These are phyloP conservation scores for Caligus rogercresseyi DNA, from an alignment of 1,140 invertebrate genomes.

Conservation along the genomic window DNA sequence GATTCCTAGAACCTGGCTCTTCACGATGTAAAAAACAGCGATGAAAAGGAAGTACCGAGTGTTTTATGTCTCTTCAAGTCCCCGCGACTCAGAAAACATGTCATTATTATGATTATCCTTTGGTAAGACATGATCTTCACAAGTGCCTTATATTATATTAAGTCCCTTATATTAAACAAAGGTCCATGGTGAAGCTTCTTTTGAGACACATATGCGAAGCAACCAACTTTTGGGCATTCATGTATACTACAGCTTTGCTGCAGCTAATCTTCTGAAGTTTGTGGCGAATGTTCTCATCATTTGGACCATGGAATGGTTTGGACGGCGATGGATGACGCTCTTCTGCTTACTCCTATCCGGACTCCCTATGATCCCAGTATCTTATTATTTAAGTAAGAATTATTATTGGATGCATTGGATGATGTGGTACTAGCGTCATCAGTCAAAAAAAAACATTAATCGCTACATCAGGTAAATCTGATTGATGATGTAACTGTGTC, in stretches of 20 bases:
- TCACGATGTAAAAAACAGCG: not conserved
- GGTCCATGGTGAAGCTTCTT: not conserved
- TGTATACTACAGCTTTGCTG: not conserved
- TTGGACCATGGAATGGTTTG: not conserved
- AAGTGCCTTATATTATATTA: too few species aligned
- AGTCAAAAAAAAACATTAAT: too few species aligned
- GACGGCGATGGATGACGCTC: not conserved
- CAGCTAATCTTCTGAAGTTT: not conserved
- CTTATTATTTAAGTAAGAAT: too few species aligned
- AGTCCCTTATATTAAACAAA: too few species aligned
- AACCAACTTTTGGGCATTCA: not conserved
- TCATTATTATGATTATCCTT: not conserved
- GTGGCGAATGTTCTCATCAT: not conserved
- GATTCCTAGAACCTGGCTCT: too few species aligned
- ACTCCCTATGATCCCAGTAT: not conserved
- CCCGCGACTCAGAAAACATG: not conserved
- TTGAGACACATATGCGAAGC: not conserved
- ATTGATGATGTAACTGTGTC: too few species aligned
- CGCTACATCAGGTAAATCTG: too few species aligned
- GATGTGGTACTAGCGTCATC: too few species aligned
- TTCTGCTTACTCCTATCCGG: not conserved
- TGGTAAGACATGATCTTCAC: not conserved
- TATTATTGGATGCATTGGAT: too few species aligned
- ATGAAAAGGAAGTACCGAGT: not conserved
- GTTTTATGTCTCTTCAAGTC: not conserved